Base-by-base conservation (phyloP, 2,888 invertebrate genomes). In the Augiades crinisus region DNA sequence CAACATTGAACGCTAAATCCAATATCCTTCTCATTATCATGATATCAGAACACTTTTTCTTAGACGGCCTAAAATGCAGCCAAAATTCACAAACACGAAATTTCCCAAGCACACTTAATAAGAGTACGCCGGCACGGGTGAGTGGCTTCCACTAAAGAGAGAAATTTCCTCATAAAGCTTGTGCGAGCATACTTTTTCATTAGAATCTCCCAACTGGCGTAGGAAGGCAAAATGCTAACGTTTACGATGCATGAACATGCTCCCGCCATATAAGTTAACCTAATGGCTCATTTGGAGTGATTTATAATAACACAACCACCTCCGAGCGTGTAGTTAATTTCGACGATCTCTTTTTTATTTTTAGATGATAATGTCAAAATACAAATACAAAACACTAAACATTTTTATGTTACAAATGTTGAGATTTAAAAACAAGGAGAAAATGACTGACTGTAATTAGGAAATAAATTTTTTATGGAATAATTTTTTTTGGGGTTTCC, bases 261-360 rank as follows among this genome's bases (percentile, higher is more conserved):
- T 40, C 38, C 50, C 53, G 44, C 50, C 54, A 45, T 52, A 56
- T 58, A 56, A 50, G 54, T 58, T 54, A 50, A 47, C 56, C 31
- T 56, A 52, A 57, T 57, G 58, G 58, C 49, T 56, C 54, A 58
- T 58, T 58, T 49, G 43, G 41, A 52, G 51, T 58, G 54, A 58
- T 56, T 58, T 58, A 47, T 49, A 33, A 37, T 7, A 45, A 27
- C 27, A 40, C 27, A 40, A 40, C 40, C 30, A 30, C 12, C 40
- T 24, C 22, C 13, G 14, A 14, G n/a, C n/a, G 13, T 16, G 40
- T 16, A 5, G 4, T 7, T 16, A 27, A n/a, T n/a, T 14, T 19
- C 10, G 16, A 16, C 14, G 10, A 37, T 19, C 17, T 30, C 12
- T 30, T 30, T 30, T 30, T 4, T 24, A 2, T 30, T 12, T 30